phyloP scores from a whole-genome alignment of 2,797 vertebrate genomes.

The Notamacropus eugenii region DNA sequence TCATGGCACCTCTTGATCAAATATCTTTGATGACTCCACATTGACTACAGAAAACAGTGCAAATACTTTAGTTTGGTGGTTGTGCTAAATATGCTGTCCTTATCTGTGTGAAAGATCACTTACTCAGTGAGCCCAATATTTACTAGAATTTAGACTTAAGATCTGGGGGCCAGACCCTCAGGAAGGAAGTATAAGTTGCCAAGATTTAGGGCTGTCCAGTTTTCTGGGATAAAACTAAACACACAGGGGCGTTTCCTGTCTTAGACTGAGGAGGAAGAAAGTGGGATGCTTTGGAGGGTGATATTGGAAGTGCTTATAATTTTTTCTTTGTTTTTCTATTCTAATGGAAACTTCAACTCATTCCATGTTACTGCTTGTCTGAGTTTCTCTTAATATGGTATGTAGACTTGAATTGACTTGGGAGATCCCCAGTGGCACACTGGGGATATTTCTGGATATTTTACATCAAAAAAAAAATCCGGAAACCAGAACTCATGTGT shows the following conservation, averaged over 20 bases:
- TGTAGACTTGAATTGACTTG: neutral
- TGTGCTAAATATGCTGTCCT: neutral
- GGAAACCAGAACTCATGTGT: neutral
- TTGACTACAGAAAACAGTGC: slow-evolving; percentile 4
- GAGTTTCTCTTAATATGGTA: neutral
- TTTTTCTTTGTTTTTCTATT: neutral
- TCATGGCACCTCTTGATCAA: neutral
- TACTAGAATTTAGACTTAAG: neutral
- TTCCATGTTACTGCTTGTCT: neutral
- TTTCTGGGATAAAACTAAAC: neutral
- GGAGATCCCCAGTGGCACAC: neutral
- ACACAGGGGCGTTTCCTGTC: neutral
- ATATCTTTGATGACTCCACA: neutral
- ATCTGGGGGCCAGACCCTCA: neutral
- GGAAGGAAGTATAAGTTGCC: neutral
- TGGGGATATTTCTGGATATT: neutral
- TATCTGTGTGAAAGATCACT: neutral
- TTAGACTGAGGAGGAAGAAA: neutral
- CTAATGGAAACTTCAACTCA: neutral
- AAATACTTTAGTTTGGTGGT: neutral
- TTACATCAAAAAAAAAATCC: neutral
- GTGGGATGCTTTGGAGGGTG: neutral
- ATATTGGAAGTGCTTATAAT: neutral
- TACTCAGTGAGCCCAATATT: neutral
- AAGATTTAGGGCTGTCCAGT: neutral